Percentiles rank a stretch among this genome's conserved stretches.
These are phyloP conservation scores for Erithacus rubecula DNA, from an alignment of 2,797 vertebrate species.

Conservation along the genomic window DNA sequence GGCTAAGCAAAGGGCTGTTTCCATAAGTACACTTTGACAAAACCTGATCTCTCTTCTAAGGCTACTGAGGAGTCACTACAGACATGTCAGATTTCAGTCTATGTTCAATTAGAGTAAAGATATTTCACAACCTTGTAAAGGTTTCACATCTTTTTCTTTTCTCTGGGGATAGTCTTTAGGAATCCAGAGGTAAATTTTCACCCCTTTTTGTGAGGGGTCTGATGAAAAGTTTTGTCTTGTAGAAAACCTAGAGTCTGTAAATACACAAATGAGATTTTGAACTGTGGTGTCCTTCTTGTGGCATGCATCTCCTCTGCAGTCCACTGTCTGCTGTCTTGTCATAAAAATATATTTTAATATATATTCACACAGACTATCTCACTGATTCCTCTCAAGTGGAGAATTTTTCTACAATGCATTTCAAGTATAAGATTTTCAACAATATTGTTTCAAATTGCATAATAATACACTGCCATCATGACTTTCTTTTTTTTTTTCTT, in stretches of 20 bases:
- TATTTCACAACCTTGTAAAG: neutral
- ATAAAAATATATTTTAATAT: neutral
- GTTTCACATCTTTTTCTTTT: neutral
- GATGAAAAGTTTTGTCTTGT: neutral
- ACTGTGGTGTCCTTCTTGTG: rapidly evolving
- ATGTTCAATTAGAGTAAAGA: neutral
- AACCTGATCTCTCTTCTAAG: neutral
- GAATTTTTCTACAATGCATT: neutral
- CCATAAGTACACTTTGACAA: neutral
- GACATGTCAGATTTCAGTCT: neutral
- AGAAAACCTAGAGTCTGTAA: neutral
- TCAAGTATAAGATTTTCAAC: neutral
- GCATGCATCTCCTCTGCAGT: neutral
- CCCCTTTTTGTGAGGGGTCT: neutral
- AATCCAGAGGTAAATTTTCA: neutral
- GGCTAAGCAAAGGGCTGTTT: neutral
- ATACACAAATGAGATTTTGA: neutral
- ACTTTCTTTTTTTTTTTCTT: neutral
- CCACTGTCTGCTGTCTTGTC: neutral
- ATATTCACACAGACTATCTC: neutral
- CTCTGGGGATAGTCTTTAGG: neutral
- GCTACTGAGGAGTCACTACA: neutral
- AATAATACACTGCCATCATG: neutral
- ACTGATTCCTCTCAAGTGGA: neutral
- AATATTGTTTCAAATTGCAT: constrained; percentile 1